These are phyloP conservation scores for Paratrypauchen microcephalus DNA, from an alignment of 2,797 vertebrate species.

Conservation along the genomic window DNA sequence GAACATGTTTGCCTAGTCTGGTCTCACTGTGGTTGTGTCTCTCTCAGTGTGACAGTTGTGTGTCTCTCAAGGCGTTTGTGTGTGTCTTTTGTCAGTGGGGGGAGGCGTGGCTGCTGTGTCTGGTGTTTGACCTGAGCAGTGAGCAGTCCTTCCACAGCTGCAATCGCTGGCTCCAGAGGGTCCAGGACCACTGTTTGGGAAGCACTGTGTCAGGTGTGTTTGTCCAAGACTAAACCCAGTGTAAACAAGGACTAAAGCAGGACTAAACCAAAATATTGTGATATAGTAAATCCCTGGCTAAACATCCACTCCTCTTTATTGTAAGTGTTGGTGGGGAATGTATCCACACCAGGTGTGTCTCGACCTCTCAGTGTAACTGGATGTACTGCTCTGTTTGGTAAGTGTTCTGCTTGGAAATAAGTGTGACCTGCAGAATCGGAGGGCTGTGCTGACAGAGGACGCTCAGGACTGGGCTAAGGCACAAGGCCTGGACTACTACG, in stretches of 20 bases:
- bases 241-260: no score
- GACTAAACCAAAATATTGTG: no score
- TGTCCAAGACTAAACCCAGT: no score
- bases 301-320: no score
- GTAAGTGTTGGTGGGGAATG: no score
- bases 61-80: no score
- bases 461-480: slow-evolving; percentile 87
- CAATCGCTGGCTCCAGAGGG: slow-evolving; percentile 85
- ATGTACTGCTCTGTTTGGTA: slow-evolving; percentile 53
- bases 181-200: slow-evolving; percentile 70
- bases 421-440: slow-evolving; percentile 83
- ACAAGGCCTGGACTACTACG: slow-evolving; percentile 89
- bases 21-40: no score
- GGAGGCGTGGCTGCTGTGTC: slow-evolving; percentile 82
- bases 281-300: no score
- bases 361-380: no score
- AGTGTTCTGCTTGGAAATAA: slow-evolving; percentile 95
- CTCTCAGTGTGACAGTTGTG: no score
- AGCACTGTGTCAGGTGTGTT: slow-evolving; percentile 82
- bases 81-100: slow-evolving; percentile 88
- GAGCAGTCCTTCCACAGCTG: slow-evolving; percentile 87
- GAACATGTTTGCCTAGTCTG: no score
- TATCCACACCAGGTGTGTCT: no score
- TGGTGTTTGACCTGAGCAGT: slow-evolving; percentile 91
- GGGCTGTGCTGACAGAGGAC: slow-evolving; percentile 78